phyloP scores from a whole-genome alignment of 2,113 vertebrate genomes.

The Paedocypris sp. region DNA sequence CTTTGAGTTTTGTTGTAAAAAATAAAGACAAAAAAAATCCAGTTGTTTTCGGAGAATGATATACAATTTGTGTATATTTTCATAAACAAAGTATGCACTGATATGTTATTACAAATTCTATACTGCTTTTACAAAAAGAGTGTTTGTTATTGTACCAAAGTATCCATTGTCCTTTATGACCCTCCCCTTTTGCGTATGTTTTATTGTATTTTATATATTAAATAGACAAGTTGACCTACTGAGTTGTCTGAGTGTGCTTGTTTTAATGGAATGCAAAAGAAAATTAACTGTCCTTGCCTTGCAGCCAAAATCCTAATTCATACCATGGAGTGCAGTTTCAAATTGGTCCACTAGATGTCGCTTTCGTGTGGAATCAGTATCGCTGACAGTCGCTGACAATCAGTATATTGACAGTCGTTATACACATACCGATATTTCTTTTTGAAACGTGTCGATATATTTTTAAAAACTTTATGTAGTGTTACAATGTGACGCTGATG shows the following conservation, averaged over 20 bases:
- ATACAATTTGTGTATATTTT: conserved; percentile 94
- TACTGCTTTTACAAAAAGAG: conserved; percentile 86
- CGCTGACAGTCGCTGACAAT: no score
- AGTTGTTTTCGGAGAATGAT: conserved; percentile 81
- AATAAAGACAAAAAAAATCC: conserved; percentile 48
- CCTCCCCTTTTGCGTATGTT: conserved; percentile 70
- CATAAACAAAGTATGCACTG: conserved; percentile 94
- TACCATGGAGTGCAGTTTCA: background rate
- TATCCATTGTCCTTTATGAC: conserved; percentile 74
- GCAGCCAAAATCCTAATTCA: no score
- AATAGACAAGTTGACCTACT: conserved; percentile 74
- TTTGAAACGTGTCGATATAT: no score
- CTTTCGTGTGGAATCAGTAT: background rate
- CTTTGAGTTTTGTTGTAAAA: conserved; percentile 71
- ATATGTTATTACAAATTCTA: conserved; percentile 86
- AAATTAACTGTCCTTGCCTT: no score
- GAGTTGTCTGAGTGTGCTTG: conserved; percentile 36
- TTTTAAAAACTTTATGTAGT: no score
- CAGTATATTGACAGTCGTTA: no score
- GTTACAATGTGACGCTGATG: no score
- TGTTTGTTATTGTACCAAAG: conserved; percentile 90
- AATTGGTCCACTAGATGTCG: background rate
- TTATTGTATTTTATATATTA: conserved; percentile 78
- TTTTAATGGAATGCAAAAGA: no score
- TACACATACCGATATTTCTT: no score